Percentiles rank a stretch among this genome's conserved stretches.
These are phyloP conservation scores for Rhabdornis inornatus DNA, from an alignment of 2,113 vertebrate species.

Conservation along the genomic window DNA sequence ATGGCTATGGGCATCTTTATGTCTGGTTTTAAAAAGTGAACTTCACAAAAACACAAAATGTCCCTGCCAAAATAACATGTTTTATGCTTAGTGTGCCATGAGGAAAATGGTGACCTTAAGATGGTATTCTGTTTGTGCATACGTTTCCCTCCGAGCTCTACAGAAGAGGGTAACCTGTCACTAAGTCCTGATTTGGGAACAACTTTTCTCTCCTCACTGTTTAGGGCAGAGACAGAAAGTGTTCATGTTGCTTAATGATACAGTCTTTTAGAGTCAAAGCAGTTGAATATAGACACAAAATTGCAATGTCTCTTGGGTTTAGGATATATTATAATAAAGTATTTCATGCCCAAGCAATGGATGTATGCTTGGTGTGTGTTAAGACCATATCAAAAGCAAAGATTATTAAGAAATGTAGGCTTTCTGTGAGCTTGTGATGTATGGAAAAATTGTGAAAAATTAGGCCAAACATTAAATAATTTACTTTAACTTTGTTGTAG, in stretches of 20 bases:
- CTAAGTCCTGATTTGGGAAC: background rate
- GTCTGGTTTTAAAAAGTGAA: background rate
- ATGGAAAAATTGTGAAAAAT: background rate
- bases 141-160: background rate
- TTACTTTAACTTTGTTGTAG: background rate
- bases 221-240: background rate
- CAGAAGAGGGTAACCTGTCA: background rate
- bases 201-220: background rate
- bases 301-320: background rate
- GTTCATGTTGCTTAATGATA: background rate
- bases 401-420: background rate
- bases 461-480: background rate
- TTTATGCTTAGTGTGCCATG: background rate
- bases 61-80: background rate
- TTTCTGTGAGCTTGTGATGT: background rate
- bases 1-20: background rate
- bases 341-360: background rate
- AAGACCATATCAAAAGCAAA: background rate
- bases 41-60: conserved; percentile 12
- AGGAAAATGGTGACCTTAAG: background rate
- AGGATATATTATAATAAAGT: background rate
- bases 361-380: background rate
- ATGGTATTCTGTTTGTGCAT: background rate
- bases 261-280: background rate
- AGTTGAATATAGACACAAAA: background rate